Conservation (phyloP, 2,888 invertebrate species). For the Protonemura montana region DNA sequence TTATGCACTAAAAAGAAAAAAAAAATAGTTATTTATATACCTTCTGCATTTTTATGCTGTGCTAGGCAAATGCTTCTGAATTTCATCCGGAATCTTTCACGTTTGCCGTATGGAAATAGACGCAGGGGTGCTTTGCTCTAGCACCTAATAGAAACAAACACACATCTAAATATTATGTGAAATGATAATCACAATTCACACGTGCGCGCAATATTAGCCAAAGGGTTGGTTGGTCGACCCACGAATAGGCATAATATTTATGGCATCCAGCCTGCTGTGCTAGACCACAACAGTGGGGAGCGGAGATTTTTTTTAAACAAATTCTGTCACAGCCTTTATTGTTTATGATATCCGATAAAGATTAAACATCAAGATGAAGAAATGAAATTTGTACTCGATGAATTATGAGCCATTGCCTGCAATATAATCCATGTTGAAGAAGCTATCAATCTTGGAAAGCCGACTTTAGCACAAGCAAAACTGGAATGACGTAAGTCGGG, state of each 20-base stretch:
- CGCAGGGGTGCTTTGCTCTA: background rate
- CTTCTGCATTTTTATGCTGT: background rate
- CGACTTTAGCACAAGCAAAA: background rate
- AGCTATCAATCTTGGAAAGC: background rate
- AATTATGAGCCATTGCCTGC: background rate
- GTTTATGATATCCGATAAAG: background rate
- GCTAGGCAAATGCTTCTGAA: background rate
- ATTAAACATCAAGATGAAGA: slow-evolving; percentile 7
- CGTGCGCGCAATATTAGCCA: background rate
- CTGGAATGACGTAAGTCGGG: background rate
- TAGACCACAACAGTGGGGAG: too few species aligned
- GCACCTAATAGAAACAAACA: background rate
- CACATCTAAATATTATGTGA: background rate
- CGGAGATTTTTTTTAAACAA: background rate
- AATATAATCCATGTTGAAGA: background rate
- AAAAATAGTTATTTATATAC: background rate
- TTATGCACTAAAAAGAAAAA: background rate
- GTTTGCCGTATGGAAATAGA: background rate
- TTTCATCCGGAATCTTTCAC: background rate
- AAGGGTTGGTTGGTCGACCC: background rate
- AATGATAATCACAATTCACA: background rate
- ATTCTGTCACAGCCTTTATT: background rate
- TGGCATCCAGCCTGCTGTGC: background rate
- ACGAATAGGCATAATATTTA: background rate
- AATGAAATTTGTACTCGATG: background rate